Conservation (phyloP, 2,797 vertebrate genomes). For the Yasuhikotakia modesta region DNA sequence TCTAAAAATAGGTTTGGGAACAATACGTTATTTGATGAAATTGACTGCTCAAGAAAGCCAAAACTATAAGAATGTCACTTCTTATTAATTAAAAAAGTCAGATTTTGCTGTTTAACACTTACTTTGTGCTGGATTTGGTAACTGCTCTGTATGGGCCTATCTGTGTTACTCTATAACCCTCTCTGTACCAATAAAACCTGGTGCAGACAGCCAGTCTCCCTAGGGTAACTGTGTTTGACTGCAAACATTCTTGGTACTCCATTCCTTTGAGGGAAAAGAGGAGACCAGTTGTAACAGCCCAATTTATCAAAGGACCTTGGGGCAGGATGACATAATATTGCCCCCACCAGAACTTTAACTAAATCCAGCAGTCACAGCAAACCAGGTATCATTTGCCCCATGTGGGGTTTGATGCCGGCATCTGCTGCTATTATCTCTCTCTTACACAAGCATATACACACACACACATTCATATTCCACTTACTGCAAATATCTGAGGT, state of each 20-base stretch:
- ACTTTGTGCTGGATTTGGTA: background rate
- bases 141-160: too few relatives aligned
- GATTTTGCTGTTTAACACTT: slow-evolving; percentile 13
- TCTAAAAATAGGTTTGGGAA: too few relatives aligned
- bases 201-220: slow-evolving; percentile 39
- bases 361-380: slow-evolving; percentile 22
- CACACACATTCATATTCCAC: background rate
- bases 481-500: background rate
- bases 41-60: background rate
- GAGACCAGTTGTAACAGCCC: slow-evolving; percentile 7
- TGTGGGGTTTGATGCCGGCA: background rate
- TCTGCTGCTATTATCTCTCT: background rate
- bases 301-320: slow-evolving; percentile 19
- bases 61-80: background rate
- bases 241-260: slow-evolving; percentile 40
- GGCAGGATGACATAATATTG: slow-evolving; percentile 33
- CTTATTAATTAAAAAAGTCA: background rate
- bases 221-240: slow-evolving; percentile 33
- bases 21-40: background rate
- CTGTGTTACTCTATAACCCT: slow-evolving; percentile 4
- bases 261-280: slow-evolving; percentile 38
- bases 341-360: slow-evolving; percentile 40
- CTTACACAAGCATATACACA: background rate
- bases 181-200: slow-evolving; percentile 40
- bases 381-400: slow-evolving; percentile 12